Conservation (phyloP, 1,140 invertebrate genomes). For the Drosophila erecta region DNA sequence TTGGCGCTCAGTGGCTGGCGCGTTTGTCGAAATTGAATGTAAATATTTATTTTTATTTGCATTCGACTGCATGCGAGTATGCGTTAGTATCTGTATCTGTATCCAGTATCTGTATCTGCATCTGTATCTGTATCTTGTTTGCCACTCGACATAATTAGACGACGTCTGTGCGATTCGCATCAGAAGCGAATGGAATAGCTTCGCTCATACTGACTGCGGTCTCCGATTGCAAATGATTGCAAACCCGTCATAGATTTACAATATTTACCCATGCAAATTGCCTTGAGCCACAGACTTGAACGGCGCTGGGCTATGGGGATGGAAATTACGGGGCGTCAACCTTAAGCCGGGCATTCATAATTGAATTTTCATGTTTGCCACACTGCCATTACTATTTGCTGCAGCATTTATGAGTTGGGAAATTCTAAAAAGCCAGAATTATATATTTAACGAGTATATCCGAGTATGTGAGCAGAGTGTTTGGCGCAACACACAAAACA, state of each 20-base stretch:
- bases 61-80: slow-evolving; percentile 36
- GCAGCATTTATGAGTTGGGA: slow-evolving; percentile 56
- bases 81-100: slow-evolving; percentile 22
- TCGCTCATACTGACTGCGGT: slow-evolving; percentile 35
- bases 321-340: slow-evolving; percentile 66
- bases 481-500: slow-evolving; percentile 1
- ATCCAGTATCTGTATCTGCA: no score
- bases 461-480: slow-evolving; percentile 10
- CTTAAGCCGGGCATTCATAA: slow-evolving; percentile 72
- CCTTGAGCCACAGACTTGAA: slow-evolving; percentile 76
- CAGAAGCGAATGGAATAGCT: slow-evolving; percentile 7
- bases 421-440: slow-evolving; percentile 48
- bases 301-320: background rate
- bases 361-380: slow-evolving; percentile 79
- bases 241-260: slow-evolving; percentile 73
- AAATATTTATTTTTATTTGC: slow-evolving; percentile 83
- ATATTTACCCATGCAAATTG: slow-evolving; percentile 79
- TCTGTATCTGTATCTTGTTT: slow-evolving; percentile 62
- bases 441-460: slow-evolving; percentile 39
- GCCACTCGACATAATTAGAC: slow-evolving; percentile 79
- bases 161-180: slow-evolving; percentile 54
- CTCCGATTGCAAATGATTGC: slow-evolving; percentile 72
- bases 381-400: slow-evolving; percentile 50
- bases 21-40: slow-evolving; percentile 77
- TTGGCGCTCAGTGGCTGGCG: slow-evolving; percentile 35